Evolutionary conservation across 2,888 invertebrate genomes (phyloP).

Genomic region (Ethmia dodecea): DNA sequence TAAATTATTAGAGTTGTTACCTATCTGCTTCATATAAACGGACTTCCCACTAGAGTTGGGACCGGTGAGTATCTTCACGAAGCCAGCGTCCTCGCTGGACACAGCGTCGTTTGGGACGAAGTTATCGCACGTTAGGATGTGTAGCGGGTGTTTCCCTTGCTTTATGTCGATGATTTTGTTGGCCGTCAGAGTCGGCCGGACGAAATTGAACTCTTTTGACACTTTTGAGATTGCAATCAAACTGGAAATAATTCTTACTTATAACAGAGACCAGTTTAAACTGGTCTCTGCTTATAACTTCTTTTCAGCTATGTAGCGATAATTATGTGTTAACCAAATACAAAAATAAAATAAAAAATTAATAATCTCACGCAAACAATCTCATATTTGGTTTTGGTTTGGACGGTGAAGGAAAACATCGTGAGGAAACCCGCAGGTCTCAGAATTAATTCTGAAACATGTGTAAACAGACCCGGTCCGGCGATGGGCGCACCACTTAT

Average conservation of each 20-base stretch:
- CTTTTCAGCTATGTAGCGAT: too few relatives aligned
- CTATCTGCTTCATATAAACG: conserved; percentile 90
- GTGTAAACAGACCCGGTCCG: too few relatives aligned
- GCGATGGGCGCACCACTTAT: too few relatives aligned
- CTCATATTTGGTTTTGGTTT: too few relatives aligned
- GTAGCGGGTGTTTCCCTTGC: conserved; percentile 87
- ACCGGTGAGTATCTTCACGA: conserved; percentile 89
- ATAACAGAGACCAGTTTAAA: neutral
- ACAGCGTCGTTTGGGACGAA: conserved; percentile 86
- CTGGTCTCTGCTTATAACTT: too few relatives aligned
- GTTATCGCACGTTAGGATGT: conserved; percentile 79
- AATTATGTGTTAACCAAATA: too few relatives aligned
- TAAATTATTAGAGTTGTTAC: too few relatives aligned
- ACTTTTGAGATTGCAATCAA: conserved; percentile 81
- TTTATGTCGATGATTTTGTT: conserved; percentile 78
- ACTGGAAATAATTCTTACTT: conserved; percentile 51
- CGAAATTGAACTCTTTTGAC: conserved; percentile 81
- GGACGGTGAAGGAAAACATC: too few relatives aligned
- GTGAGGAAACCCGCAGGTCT: too few relatives aligned
- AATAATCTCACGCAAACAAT: too few relatives aligned
- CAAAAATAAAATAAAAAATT: too few relatives aligned
- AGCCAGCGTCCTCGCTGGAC: conserved; percentile 73
- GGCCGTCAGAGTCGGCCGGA: conserved; percentile 78
- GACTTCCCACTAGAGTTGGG: conserved; percentile 96
- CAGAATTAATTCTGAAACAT: too few relatives aligned